Conservation (phyloP, 2,797 vertebrate species). For the Rhinatrema bivittatum region DNA sequence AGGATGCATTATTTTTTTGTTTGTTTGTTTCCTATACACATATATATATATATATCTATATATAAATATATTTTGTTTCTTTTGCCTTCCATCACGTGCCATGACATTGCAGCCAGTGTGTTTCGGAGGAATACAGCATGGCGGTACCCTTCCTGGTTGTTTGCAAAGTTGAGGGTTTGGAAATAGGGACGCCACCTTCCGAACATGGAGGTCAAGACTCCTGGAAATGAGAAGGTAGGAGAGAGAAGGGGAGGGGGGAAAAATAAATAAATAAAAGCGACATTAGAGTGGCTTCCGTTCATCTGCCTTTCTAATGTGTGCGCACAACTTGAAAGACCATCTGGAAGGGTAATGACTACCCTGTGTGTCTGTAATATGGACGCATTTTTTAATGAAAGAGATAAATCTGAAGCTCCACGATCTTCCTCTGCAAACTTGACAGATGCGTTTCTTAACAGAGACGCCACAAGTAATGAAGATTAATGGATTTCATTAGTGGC, state of each 20-base stretch:
- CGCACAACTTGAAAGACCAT: no score
- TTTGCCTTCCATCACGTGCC: constrained; percentile 51
- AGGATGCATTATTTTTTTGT: constrained; percentile 56
- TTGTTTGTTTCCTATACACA: constrained; percentile 56
- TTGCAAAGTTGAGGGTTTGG: constrained; percentile 46
- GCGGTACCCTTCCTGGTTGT: constrained; percentile 56
- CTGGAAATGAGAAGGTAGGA: constrained; percentile 22
- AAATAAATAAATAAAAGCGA: no score
- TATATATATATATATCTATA: constrained; percentile 57
- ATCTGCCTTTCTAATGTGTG: no score
- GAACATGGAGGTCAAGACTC: constrained; percentile 61
- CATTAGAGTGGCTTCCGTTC: constrained; percentile 1
- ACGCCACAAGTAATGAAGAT: no score
- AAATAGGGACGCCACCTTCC: constrained; percentile 42
- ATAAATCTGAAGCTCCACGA: no score
- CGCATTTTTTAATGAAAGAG: no score
- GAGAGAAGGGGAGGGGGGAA: constrained; percentile 15
- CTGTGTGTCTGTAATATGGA: no score
- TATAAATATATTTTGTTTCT: constrained; percentile 64
- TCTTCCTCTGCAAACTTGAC: no score
- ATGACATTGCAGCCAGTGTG: constrained; percentile 49
- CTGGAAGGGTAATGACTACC: no score
- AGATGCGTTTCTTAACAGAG: no score
- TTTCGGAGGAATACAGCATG: constrained; percentile 52
- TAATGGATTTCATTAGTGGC: no score